phyloP scores from a whole-genome alignment of 2,888 invertebrate genomes.

The Drosophila lutescens region DNA sequence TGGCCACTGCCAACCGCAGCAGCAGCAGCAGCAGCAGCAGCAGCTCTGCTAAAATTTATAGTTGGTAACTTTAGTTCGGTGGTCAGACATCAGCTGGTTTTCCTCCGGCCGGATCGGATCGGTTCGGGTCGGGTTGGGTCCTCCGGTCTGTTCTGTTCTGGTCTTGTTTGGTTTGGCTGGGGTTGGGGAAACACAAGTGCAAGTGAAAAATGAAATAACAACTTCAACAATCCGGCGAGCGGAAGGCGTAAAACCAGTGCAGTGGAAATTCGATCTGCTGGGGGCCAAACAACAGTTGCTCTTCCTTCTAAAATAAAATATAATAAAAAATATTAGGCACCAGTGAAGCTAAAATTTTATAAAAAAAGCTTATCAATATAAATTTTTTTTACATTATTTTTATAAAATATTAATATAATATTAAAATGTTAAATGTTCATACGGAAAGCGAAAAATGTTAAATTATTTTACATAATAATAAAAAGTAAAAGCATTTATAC shows the following conservation, averaged over 20 bases:
- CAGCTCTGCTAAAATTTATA: slow-evolving; percentile 36
- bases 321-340: too few relatives aligned
- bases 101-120: slow-evolving; percentile 13
- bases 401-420: too few relatives aligned
- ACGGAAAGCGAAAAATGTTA: too few relatives aligned
- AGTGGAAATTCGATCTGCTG: background rate
- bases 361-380: too few relatives aligned
- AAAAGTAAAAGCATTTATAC: too few relatives aligned
- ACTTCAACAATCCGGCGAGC: slow-evolving; percentile 54
- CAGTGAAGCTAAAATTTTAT: too few relatives aligned
- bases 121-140: slow-evolving; percentile 2
- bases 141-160: slow-evolving; percentile 1
- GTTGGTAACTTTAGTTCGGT: slow-evolving; percentile 41
- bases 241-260: slow-evolving; percentile 28
- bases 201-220: slow-evolving; percentile 75
- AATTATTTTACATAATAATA: too few relatives aligned
- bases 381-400: too few relatives aligned
- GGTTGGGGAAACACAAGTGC: slow-evolving; percentile 44
- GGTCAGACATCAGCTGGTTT: slow-evolving; percentile 71
- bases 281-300: background rate
- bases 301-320: background rate
- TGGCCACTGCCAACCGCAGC: slow-evolving; percentile 36
- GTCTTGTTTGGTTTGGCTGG: slow-evolving; percentile 8
- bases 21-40: slow-evolving; percentile 22
- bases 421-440: too few relatives aligned